Evolutionary conservation across 2,113 vertebrate genomes (phyloP).

Genomic region (Paracyprichromis sp.): DNA sequence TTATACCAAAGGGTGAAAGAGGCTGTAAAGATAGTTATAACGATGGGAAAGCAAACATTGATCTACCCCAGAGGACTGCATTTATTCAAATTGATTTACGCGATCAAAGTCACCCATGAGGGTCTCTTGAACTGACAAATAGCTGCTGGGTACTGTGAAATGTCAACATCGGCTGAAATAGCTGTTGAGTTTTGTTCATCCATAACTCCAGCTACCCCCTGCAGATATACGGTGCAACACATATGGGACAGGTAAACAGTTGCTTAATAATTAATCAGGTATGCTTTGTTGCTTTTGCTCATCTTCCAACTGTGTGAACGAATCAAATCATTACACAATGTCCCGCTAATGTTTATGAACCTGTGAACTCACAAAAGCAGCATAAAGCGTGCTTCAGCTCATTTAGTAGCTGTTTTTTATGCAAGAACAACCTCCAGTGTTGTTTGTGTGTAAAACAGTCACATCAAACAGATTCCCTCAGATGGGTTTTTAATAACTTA

Average conservation of each 20-base stretch:
- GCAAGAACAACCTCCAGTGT: not conserved
- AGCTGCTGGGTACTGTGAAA: not conserved
- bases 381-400: not conserved
- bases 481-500: not conserved
- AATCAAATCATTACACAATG: not conserved
- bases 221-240: not conserved
- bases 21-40: not conserved
- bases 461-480: not conserved
- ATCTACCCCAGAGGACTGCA: not conserved
- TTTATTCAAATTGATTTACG: conserved; percentile 1
- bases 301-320: not conserved
- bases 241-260: not conserved
- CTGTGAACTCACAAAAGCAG: not conserved
- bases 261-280: not conserved
- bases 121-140: not conserved
- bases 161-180: not conserved
- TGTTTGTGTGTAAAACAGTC: not conserved
- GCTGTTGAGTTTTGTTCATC: not conserved
- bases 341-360: not conserved
- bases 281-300: not conserved
- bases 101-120: conserved; percentile 1
- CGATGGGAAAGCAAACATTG: not conserved
- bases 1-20: not conserved
- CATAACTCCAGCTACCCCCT: not conserved
- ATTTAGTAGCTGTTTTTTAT: not conserved